Evolutionary conservation across 1,140 invertebrate species (phyloP).

Genomic region (Ips typographus): DNA sequence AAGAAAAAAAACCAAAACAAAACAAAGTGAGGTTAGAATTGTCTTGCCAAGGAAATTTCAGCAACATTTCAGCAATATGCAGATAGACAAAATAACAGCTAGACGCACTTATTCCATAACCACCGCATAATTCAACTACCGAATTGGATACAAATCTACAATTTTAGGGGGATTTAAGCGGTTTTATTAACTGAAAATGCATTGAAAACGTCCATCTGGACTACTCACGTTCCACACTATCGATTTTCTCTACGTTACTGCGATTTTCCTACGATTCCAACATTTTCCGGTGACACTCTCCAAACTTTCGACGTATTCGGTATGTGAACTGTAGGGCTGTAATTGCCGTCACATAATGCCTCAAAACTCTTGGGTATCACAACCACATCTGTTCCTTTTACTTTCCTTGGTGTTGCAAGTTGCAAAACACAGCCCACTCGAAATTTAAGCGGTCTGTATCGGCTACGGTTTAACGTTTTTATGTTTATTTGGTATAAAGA

Average conservation of each 20-base stretch:
- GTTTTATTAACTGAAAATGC: background rate
- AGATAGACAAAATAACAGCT: background rate
- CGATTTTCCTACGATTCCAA: constrained; percentile 23
- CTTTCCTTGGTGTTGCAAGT: too few species aligned
- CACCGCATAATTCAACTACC: constrained; percentile 23
- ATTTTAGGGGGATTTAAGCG: background rate
- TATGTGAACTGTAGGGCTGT: too few species aligned
- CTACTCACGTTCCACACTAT: constrained; percentile 32
- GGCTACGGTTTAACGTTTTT: too few species aligned
- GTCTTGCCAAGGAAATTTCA: background rate
- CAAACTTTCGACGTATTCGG: too few species aligned
- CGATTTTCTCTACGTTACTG: constrained; percentile 31
- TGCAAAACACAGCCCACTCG: too few species aligned
- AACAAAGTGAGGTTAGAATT: constrained; percentile 29
- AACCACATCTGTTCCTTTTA: too few species aligned
- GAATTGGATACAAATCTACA: too few species aligned
- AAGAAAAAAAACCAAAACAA: constrained; percentile 5
- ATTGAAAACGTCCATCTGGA: background rate
- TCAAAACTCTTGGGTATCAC: too few species aligned
- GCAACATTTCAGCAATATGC: background rate
- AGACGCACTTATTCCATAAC: constrained; percentile 33
- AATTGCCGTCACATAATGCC: too few species aligned
- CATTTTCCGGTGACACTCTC: constrained; percentile 13
- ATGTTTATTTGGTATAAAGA: too few species aligned
- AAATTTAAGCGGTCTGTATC: too few species aligned